These are phyloP conservation scores for Drosophila conformis DNA, from an alignment of 2,888 invertebrate genomes.

Conservation along the genomic window DNA sequence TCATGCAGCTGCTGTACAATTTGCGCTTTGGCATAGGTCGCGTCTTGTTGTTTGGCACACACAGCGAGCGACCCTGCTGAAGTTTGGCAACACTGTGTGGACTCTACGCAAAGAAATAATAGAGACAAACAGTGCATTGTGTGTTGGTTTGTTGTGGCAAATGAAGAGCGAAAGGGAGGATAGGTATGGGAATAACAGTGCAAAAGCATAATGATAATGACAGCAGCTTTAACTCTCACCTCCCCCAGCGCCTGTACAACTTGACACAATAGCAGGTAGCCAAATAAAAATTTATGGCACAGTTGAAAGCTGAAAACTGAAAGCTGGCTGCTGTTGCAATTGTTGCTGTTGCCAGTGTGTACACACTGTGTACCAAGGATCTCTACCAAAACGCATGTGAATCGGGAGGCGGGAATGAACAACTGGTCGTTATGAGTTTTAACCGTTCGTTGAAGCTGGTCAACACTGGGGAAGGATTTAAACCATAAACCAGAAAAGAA, in stretches of 20 bases:
- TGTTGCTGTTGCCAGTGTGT: conserved; percentile 35
- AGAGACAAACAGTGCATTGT: conserved; percentile 76
- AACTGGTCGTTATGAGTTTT: conserved; percentile 71
- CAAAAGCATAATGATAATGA: conserved; percentile 75
- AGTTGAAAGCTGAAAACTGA: conserved; percentile 67
- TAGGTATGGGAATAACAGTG: conserved; percentile 17
- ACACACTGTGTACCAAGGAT: conserved; percentile 35
- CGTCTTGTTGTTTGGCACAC: conserved; percentile 51
- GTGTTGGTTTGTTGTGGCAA: conserved; percentile 14
- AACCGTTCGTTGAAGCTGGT: conserved; percentile 48
- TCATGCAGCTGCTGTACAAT: conserved; percentile 59
- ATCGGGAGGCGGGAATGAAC: conserved; percentile 11
- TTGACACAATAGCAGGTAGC: conserved; percentile 75
- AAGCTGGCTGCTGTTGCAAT: conserved; percentile 62
- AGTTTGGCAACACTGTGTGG: conserved; percentile 65
- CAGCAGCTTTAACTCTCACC: conserved; percentile 35
- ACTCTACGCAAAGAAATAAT: conserved; percentile 59
- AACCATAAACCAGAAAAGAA: conserved; percentile 51
- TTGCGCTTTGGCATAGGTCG: conserved; percentile 72
- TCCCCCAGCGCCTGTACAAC: conserved; percentile 26
- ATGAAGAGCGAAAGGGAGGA: conserved; percentile 18
- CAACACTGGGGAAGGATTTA: conserved; percentile 48
- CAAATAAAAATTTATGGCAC: conserved; percentile 80
- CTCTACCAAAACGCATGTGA: conserved; percentile 18
- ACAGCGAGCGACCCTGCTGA: conserved; percentile 31